Evolutionary conservation across 2,113 vertebrate species (phyloP).

Genomic region (Eurypyga helias): DNA sequence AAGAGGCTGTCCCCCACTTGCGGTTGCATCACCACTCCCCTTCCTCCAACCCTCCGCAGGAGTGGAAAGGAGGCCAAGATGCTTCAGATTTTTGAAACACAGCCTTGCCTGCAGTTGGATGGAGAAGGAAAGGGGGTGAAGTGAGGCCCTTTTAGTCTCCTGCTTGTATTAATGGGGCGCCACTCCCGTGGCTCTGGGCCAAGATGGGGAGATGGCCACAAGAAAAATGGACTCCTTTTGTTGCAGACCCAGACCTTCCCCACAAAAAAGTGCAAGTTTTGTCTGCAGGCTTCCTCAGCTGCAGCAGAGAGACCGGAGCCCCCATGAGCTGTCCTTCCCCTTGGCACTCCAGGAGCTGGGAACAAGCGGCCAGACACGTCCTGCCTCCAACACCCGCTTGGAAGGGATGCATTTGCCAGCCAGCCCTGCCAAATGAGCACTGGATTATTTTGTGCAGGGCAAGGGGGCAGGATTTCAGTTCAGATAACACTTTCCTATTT

Average conservation of each 20-base stretch:
- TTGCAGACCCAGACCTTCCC: background rate
- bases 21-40: background rate
- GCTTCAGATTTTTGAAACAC: background rate
- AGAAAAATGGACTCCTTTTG: background rate
- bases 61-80: background rate
- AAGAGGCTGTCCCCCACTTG: background rate
- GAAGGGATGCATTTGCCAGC: background rate
- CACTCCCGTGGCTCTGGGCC: rapidly evolving
- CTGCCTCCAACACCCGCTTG: background rate
- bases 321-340: background rate
- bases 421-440: background rate
- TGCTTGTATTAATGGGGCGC: background rate
- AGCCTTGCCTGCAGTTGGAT: background rate
- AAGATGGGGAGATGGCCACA: background rate
- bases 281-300: background rate
- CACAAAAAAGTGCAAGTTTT: background rate
- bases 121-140: background rate
- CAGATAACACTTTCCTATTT: background rate
- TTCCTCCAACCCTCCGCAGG: rapidly evolving
- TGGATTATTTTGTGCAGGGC: background rate
- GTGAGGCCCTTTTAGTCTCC: background rate
- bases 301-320: background rate
- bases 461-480: background rate
- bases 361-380: background rate
- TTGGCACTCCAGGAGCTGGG: background rate